Evolutionary conservation across 2,888 invertebrate species (phyloP), one percentile per base, ranked within the genome.

Genomic region (Gymnocheta viridis): DNA sequence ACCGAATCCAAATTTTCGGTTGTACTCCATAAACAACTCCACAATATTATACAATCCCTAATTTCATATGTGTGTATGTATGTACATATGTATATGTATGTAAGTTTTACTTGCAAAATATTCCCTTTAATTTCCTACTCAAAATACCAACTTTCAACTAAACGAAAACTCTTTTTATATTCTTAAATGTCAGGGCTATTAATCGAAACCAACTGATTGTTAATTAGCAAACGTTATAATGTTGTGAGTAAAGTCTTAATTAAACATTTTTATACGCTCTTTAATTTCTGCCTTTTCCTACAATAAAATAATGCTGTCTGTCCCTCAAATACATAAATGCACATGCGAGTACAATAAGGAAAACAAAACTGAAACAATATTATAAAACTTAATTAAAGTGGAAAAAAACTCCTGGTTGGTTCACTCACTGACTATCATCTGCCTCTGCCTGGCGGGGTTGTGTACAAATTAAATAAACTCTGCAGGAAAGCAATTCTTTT

Each of bases 171-270:
- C 7, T 49, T 44, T 5, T 49, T 9, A n/a, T 1, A 10, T 5
- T 35, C 44, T 47, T 32, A 44, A 70, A 44, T 41, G 69, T 56
- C 27, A 64, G 74, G 17, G 9, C 69, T 41, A 77, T 56, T 64
- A 79, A 66, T 49, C 79, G 64, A 66, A 22, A 41, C 10, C 44
- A 44, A 44, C 67, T 51, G 44, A 44, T 74, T 51, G 44, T 74
- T 47, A 44, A 47, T 29, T 74, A 51, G 27, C 41, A 62, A 70
- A 69, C 7, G n/a, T 17, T 62, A 73, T 80, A 51, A 58, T 38
- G 51, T 32, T 67, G 54, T 44, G 22, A 67, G 51, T 80, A 54
- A 51, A 67, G 24, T 81, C 58, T 60, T 74, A 60, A 81, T 74
- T 74, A 51, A 69, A 56, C 4, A 69, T 7, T 51, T 69, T 44